Base-by-base conservation (phyloP, 2,888 invertebrate species). In the Hermaeophaga mercurialis region DNA sequence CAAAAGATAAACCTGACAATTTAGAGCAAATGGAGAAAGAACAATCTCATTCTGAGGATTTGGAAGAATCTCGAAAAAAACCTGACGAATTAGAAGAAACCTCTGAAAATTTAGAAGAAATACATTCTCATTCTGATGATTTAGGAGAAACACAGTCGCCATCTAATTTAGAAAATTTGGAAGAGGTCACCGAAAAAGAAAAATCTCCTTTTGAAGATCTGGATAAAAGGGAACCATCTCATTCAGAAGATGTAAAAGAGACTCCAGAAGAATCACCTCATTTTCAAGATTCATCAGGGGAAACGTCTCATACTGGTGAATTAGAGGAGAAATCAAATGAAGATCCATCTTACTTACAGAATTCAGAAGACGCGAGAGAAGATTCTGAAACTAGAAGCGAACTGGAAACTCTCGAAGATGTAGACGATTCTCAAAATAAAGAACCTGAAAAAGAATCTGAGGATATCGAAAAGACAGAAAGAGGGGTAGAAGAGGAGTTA, bases 311-410 rank as follows among this genome's bases (percentile, higher is more conserved):
- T n/a, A n/a, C n/a, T n/a, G n/a, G n/a, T n/a, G n/a, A n/a, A n/a
- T n/a, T n/a, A n/a, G n/a, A n/a, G n/a, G n/a, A n/a, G n/a, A n/a
- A n/a, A n/a, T n/a, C n/a, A n/a, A n/a, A 6, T 5, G 22, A 22
- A 22, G 11, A 45, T 47, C 45, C 28, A 41, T 9, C 44, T n/a
- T 50, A 46, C 34, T 22, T 11, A 8, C 34, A 34, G 24, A 52
- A 41, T 2, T 14, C 36, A 15, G 41, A 56, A n/a, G 61, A 63
- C 47, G 7, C 28, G 14, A 49, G 58, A 48, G 56, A 58, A 19
- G 45, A 41, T 5, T 22, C 22, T 22, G 4, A 22, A 22, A 5
- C 22, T 49, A 14, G 57, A 33, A 33, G 36, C 43, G 46, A 12
- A 54, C 17, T 33, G 41, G 34, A 38, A 36, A 49, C 47, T 49